Base-by-base conservation (phyloP, 2,888 invertebrate species). In the Linnaemya tessellans region DNA sequence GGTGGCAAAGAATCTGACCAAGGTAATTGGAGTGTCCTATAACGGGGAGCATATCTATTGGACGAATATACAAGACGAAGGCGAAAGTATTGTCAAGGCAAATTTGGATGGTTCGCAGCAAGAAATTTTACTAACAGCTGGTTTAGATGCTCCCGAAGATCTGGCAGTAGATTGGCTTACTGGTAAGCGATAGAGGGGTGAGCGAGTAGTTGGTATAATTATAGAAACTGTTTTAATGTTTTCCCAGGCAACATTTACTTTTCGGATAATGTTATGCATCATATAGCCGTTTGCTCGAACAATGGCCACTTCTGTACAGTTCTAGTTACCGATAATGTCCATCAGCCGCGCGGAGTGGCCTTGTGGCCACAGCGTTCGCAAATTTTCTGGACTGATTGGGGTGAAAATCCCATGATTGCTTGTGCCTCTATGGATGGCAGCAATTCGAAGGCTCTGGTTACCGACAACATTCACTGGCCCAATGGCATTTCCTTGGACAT, bases 361-460 rank as follows among this genome's bases (percentile, higher is more conserved):
- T 92, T 97, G 9, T 94, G 96, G 93, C 96, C 96, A 0, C 90
- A 91, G 68, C 93, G 94, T 43, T 96, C 97, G 94, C 96, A 93
- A 88, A 96, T 99, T 95, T 98, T 95, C 92, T 99, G 98, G 98
- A 95, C 97, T 0, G 98, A 98, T 91, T 98, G 97, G 96, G 97
- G 97, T 4, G 89, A 92, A 0, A 93, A 93, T 11, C 94, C 96
- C 0, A 94, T 96, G 89, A 97, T 99, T 88, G 96, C 96, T 88
- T 93, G 94, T 10, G 95, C 97, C 9, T 94, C 95, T 9, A 98
- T 99, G 98, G 97, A 99, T 92, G 99, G 98, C 3, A 93, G 94
- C 0, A 89, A 94, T 0, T 93, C 95, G 0, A 90, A 91, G 5
- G 90, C 94, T 0, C 93, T 98, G 73, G 94, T 98, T 0, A 93